Evolutionary conservation across 2,888 invertebrate genomes (phyloP).

Genomic region (Cataglyphis albicans): DNA sequence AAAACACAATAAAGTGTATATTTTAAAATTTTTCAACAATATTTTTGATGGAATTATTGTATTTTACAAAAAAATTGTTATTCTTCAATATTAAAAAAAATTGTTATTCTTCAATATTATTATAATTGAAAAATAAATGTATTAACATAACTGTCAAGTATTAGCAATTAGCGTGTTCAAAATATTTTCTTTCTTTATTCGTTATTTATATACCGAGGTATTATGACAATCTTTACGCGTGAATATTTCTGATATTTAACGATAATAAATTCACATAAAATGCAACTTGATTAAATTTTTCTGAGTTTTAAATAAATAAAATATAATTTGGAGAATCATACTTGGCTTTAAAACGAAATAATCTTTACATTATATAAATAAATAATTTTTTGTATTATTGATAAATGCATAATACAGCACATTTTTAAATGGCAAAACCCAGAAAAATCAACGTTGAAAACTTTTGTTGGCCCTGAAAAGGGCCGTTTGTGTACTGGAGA

Average conservation of each 20-base stretch:
- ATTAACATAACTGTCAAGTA: neutral
- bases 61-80: neutral
- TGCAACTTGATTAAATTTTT: neutral
- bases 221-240: neutral
- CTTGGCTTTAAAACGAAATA: neutral
- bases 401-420: neutral
- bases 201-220: neutral
- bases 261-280: neutral
- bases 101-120: neutral
- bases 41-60: neutral
- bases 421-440: neutral
- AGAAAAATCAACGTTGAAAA: neutral
- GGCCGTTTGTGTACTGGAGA: constrained; percentile 47
- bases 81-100: too few species aligned
- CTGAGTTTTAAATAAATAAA: neutral
- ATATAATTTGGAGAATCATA: neutral
- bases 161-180: neutral
- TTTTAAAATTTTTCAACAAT: neutral
- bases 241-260: neutral
- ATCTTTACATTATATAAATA: neutral
- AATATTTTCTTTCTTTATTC: neutral
- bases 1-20: neutral
- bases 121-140: neutral
- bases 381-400: neutral
- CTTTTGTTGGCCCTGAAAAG: constrained; percentile 66